Conservation (phyloP, 2,113 vertebrate species). For the Gorsachius goisagi region DNA sequence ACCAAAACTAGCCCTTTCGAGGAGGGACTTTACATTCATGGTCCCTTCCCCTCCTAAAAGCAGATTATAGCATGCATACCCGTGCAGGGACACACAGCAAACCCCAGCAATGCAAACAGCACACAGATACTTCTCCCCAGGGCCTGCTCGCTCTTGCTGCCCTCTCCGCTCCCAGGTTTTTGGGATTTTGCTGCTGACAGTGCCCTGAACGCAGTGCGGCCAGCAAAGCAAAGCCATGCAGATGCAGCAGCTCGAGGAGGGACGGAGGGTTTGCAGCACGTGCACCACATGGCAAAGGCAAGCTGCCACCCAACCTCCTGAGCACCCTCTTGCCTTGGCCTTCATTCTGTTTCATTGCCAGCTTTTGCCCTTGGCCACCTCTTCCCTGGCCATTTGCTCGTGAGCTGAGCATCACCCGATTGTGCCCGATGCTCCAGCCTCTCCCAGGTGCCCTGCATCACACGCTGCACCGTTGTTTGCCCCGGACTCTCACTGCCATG, state of each 20-base stretch:
- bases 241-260: no score
- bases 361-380: not conserved
- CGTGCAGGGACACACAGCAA: not conserved
- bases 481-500: accelerated
- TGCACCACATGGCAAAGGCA: accelerated
- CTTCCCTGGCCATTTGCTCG: not conserved
- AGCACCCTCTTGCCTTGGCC: not conserved
- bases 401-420: accelerated
- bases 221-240: accelerated
- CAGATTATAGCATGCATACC: accelerated
- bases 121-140: not conserved
- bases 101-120: not conserved
- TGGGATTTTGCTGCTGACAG: not conserved
- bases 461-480: accelerated
- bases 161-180: not conserved
- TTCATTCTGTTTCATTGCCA: accelerated
- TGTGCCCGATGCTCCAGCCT: not conserved
- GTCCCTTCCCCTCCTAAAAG: not conserved
- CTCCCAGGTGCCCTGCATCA: not conserved
- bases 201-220: not conserved
- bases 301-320: not conserved
- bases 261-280: not conserved
- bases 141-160: not conserved
- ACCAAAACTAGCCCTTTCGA: not conserved
- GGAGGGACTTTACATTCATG: accelerated